Conservation (phyloP, 2,797 vertebrate species). For the Naso thynnoides region DNA sequence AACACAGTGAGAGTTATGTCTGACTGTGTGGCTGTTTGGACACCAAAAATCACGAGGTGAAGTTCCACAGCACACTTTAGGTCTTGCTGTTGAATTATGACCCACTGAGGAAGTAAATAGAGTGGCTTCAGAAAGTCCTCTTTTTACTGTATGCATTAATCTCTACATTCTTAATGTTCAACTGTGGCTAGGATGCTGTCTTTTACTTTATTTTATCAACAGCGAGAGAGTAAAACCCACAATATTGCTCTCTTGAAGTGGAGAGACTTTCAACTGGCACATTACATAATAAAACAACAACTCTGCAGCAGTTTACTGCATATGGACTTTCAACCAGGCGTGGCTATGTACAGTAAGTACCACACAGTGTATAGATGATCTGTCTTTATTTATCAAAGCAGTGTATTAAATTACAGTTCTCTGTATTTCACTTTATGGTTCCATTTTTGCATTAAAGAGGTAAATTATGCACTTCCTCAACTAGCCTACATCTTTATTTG, state of each 20-base stretch:
- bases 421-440: background rate
- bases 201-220: slow-evolving; percentile 1
- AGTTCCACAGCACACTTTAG: background rate
- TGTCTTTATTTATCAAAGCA: background rate
- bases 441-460: background rate
- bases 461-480: background rate
- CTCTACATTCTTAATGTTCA: background rate
- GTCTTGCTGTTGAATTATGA: background rate
- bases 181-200: too few species aligned
- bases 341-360: background rate
- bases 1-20: slow-evolving; percentile 3
- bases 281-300: background rate
- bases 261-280: background rate
- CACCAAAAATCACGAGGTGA: background rate
- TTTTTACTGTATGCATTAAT: background rate
- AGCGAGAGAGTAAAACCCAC: background rate
- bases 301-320: background rate
- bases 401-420: background rate
- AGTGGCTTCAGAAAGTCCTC: background rate
- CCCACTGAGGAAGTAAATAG: background rate
- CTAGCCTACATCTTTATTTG: background rate
- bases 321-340: background rate
- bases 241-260: background rate
- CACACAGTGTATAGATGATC: background rate
- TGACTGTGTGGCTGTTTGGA: background rate